Base-by-base conservation (phyloP, 2,888 invertebrate genomes). In the Zeuzera pyrina region DNA sequence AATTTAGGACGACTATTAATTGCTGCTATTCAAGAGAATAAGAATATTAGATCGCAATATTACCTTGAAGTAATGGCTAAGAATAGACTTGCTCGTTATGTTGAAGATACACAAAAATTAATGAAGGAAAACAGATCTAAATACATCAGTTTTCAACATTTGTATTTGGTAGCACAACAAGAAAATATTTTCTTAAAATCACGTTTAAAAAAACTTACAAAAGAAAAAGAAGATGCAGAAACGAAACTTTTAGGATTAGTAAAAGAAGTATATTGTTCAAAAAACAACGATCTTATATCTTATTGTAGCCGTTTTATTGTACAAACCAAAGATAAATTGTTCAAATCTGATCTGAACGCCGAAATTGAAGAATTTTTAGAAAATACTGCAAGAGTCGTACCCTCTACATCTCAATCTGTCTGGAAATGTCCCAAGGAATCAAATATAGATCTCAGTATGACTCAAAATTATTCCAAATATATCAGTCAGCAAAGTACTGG, bases 221-320 rank as follows among this genome's bases (percentile, higher is more conserved):
- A 53, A 36, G 69, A 76, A 33, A 81, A 72, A 42, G 57, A 64
- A 12, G 57, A 63, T 8, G 54, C 58, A 0, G 70, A 73, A 40
- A 66, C 52, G 34, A 70, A 69, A 40, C 45, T 78, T 1, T 47
- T 69, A 41, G 49, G 41, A 24, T 45, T 83, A 21, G 53, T 78
- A 16, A 70, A 65, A 37, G 58, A 69, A 53, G 51, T 79, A 7
- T 74, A 64, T 41, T 55, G 59, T 30, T 67, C 71, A 1, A 69
- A 61, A 34, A 68, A 72, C 35, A 58, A 49, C 15, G 60, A 72
- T 30, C 49, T 81, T 0, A 76, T 65, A 48, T 45, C 48, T 2
- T 74, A 57, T 41, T 79, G 79, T 36, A 69, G 61, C 42, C 57
- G 58, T 14, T 70, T 73, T 27, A 64, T 78, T 25, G 69, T 76